Conservation (phyloP, 2,888 invertebrate genomes). For the Neoascia interrupta region DNA sequence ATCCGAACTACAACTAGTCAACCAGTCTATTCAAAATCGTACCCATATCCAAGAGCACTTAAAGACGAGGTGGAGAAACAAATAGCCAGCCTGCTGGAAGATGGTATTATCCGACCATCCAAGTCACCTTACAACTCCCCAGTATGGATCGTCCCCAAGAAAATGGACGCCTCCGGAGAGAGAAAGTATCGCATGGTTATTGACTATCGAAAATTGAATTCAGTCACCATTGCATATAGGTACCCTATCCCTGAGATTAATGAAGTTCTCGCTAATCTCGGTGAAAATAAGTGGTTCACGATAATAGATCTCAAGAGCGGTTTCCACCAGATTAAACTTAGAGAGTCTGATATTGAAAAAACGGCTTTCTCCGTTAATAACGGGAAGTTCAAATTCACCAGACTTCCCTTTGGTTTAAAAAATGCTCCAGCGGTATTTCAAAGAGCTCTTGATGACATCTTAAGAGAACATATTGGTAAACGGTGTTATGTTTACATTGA, state of each 20-base stretch:
- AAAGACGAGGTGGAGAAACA: constrained; percentile 30
- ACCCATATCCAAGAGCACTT: constrained; percentile 24
- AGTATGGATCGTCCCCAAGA: constrained; percentile 26
- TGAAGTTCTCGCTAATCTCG: constrained; percentile 13
- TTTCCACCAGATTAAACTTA: constrained; percentile 35
- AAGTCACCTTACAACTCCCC: constrained; percentile 23
- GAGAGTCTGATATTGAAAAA: background rate
- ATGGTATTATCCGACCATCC: constrained; percentile 5
- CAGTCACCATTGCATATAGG: constrained; percentile 11
- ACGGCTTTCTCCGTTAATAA: background rate
- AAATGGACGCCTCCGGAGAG: background rate
- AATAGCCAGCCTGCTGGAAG: background rate
- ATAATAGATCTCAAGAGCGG: constrained; percentile 3
- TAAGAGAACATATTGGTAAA: background rate
- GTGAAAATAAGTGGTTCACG: constrained; percentile 21
- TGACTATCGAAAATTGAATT: constrained; percentile 27
- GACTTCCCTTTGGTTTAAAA: background rate
- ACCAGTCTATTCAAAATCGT: constrained; percentile 35
- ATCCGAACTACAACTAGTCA: constrained; percentile 4
- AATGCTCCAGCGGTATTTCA: background rate
- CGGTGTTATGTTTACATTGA: background rate
- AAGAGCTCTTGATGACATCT: background rate
- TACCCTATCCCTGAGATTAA: constrained; percentile 21
- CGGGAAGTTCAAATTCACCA: background rate
- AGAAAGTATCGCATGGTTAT: constrained; percentile 13